Conservation (phyloP, 2,113 vertebrate species). For the Microcebus tavaratra region DNA sequence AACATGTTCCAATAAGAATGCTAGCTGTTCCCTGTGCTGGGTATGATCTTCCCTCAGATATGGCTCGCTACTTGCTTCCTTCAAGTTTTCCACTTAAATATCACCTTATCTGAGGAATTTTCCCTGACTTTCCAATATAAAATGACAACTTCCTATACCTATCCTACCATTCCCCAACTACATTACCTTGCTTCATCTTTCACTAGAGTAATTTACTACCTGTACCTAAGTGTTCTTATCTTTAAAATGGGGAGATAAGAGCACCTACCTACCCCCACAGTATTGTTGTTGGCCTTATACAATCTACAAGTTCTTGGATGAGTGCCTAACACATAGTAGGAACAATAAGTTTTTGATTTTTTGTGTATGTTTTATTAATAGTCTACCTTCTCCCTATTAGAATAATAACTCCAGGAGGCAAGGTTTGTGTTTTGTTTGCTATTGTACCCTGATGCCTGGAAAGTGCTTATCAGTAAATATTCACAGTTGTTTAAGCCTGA, state of each 20-base stretch:
- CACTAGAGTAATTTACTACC: background rate
- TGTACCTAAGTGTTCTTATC: background rate
- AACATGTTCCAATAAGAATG: background rate
- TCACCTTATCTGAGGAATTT: background rate
- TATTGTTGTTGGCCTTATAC: background rate
- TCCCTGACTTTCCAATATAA: background rate
- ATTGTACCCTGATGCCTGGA: background rate
- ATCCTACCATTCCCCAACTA: background rate
- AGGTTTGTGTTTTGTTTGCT: background rate
- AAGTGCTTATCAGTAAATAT: background rate
- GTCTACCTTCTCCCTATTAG: background rate
- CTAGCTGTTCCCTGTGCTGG: background rate
- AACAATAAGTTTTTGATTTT: background rate
- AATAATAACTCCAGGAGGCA: background rate
- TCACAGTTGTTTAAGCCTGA: slow-evolving; percentile 7
- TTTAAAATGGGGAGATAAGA: background rate
- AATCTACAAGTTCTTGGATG: background rate
- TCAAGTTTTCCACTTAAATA: slow-evolving; percentile 3
- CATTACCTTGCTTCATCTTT: background rate
- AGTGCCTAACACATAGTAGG: background rate
- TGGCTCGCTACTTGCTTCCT: background rate
- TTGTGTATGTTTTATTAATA: background rate
- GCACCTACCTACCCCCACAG: background rate
- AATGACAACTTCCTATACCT: background rate
- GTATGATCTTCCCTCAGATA: background rate